Conservation (phyloP, 2,113 vertebrate genomes). For the Platysteira castanea region DNA sequence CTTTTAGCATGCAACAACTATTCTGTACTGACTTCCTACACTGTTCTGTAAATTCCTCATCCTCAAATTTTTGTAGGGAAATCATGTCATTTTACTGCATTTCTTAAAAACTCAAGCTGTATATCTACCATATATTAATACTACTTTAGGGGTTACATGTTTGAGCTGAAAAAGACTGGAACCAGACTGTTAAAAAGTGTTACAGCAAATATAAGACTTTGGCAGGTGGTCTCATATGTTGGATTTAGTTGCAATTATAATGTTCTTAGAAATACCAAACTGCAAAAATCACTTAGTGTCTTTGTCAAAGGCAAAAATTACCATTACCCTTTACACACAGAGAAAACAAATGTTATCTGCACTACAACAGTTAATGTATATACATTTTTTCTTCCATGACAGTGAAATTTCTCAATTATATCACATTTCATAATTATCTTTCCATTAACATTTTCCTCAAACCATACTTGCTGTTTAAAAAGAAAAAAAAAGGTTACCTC, state of each 20-base stretch:
- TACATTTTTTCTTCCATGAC: not conserved
- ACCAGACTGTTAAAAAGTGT: not conserved
- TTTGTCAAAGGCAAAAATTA: not conserved
- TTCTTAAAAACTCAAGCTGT: not conserved
- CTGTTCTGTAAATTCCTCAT: not conserved
- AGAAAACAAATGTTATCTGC: not conserved
- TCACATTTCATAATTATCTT: not conserved
- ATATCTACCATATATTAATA: not conserved
- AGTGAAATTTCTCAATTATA: not conserved
- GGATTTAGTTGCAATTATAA: not conserved
- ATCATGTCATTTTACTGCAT: not conserved
- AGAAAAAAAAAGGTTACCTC: not conserved
- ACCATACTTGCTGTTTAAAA: not conserved
- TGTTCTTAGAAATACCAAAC: not conserved
- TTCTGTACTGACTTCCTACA: not conserved
- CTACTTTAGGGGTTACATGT: not conserved
- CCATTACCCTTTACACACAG: not conserved
- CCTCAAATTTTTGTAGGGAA: not conserved
- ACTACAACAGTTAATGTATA: not conserved
- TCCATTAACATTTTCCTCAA: not conserved
- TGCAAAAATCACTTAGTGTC: not conserved
- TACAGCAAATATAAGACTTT: not conserved
- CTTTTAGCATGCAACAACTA: not conserved
- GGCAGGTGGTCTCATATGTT: not conserved
- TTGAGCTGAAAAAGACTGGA: not conserved